Conservation (phyloP, 1,140 invertebrate species). For the Zaprionus tsacasi region DNA sequence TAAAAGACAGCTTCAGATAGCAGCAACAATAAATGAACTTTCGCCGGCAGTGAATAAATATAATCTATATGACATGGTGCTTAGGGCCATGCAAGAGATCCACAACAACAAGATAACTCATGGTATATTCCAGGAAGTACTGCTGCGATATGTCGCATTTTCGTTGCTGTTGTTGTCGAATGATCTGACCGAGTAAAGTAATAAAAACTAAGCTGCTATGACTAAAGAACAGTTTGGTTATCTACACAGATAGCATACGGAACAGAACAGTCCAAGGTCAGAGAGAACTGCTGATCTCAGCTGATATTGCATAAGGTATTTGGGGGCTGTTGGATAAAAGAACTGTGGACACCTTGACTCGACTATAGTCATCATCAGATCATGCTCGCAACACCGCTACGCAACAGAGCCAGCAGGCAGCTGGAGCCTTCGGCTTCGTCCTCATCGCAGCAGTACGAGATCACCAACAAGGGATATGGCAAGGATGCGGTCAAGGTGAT, state of each 20-base stretch:
- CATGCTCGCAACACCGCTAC: conserved; percentile 55
- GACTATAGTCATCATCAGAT: conserved; percentile 10
- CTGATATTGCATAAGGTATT: background rate
- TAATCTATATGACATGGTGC: conserved; percentile 3
- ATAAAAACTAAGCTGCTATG: background rate
- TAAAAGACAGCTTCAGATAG: background rate
- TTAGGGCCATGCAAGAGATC: background rate
- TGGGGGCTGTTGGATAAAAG: conserved; percentile 23
- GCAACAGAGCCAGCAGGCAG: conserved; percentile 16
- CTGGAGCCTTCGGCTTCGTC: conserved; percentile 6
- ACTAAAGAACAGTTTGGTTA: background rate
- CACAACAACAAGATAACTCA: background rate
- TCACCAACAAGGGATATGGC: conserved; percentile 89
- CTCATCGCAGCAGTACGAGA: conserved; percentile 84
- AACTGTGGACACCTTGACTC: too few relatives aligned
- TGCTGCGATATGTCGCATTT: background rate
- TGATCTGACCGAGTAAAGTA: background rate
- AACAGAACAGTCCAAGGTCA: background rate
- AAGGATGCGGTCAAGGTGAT: conserved; percentile 90
- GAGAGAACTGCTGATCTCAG: background rate
- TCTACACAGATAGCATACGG: background rate
- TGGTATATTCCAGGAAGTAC: background rate
- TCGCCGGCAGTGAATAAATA: background rate
- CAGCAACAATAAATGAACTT: conserved; percentile 1
- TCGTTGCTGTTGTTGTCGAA: background rate